A percentile compares a stretch with the other conserved stretches of the same genome.
These are phyloP conservation scores for Trachurus trachurus DNA, from an alignment of 2,797 vertebrate species.

Conservation along the genomic window DNA sequence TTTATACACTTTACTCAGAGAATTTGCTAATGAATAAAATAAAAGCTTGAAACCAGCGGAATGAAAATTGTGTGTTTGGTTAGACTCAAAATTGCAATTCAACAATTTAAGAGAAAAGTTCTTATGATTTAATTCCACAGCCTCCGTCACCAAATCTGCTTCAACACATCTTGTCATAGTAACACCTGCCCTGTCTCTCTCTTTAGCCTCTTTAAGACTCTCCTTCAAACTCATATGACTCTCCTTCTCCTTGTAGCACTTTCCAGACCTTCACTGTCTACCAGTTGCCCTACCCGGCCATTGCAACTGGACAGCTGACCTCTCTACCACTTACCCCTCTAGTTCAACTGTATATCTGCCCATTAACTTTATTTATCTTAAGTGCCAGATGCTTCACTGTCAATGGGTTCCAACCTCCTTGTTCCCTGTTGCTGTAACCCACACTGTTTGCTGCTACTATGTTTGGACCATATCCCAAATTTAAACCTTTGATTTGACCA, in stretches of 20 bases:
- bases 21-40: constrained; percentile 25
- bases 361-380: constrained; percentile 15
- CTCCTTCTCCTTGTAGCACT: not conserved
- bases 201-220: not conserved
- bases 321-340: not conserved
- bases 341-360: constrained; percentile 1
- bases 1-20: constrained; percentile 21
- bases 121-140: not conserved
- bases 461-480: not conserved
- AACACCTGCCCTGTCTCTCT: not conserved
- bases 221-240: no score
- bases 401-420: not conserved
- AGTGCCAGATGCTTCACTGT: constrained; percentile 5
- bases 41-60: not conserved
- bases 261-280: constrained; percentile 1
- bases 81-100: constrained; percentile 14
- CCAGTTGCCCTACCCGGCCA: constrained; percentile 1
- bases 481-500: not conserved
- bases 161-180: not conserved
- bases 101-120: not conserved
- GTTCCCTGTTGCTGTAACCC: not conserved
- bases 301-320: constrained; percentile 10
- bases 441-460: not conserved
- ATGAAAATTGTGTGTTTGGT: not conserved
- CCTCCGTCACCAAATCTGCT: not conserved